Conservation (phyloP, 2,113 vertebrate genomes). For the Amphilophus citrinellus region DNA sequence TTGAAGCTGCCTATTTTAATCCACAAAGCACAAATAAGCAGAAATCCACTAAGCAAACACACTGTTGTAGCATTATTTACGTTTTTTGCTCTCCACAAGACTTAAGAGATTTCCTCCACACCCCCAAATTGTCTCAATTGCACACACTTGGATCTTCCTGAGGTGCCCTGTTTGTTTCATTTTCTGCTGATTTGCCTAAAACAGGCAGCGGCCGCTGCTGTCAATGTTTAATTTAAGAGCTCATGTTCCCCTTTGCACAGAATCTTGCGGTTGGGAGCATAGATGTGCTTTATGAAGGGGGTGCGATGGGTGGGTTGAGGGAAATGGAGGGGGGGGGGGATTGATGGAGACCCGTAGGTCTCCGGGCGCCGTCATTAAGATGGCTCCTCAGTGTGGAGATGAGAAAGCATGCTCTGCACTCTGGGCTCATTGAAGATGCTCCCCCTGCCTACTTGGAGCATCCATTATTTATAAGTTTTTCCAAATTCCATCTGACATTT, state of each 20-base stretch:
- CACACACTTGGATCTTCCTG: constrained; percentile 49
- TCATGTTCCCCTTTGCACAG: constrained; percentile 44
- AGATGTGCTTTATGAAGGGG: constrained; percentile 22
- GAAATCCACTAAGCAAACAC: constrained; percentile 20
- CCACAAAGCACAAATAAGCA: not conserved
- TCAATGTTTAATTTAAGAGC: constrained; percentile 75
- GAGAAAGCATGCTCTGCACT: constrained; percentile 61
- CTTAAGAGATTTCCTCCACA: constrained; percentile 2
- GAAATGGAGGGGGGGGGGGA: not conserved
- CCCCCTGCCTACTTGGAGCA: constrained; percentile 62
- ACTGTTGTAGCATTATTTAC: constrained; percentile 32
- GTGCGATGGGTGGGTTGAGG: constrained; percentile 21
- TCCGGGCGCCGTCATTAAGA: constrained; percentile 77
- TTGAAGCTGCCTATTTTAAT: constrained; percentile 7
- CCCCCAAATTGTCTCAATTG: constrained; percentile 47
- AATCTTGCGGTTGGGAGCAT: constrained; percentile 37
- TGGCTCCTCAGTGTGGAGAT: constrained; percentile 67
- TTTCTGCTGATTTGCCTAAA: constrained; percentile 70
- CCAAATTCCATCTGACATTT: constrained; percentile 77
- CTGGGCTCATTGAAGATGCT: constrained; percentile 75
- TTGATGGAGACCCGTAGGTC: constrained; percentile 60
- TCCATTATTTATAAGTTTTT: constrained; percentile 79
- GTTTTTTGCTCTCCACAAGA: constrained; percentile 19
- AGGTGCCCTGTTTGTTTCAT: constrained; percentile 52
- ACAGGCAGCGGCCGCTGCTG: constrained; percentile 48